phyloP scores from a whole-genome alignment of 2,797 vertebrate genomes.

The Streptopelia turtur region DNA sequence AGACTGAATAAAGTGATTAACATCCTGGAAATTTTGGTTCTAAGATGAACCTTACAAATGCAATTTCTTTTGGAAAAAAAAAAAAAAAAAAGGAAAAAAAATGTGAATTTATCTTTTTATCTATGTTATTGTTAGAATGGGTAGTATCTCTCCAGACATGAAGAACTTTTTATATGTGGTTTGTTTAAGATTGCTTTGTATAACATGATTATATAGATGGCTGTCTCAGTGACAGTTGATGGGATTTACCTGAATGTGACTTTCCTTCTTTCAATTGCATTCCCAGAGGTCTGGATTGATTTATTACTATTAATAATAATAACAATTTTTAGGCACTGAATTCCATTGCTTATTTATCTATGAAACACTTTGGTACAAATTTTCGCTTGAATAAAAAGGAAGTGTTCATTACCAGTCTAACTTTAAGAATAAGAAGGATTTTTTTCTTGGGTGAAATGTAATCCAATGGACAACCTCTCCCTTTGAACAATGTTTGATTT shows the following conservation, averaged over 20 bases:
- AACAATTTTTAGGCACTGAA: neutral
- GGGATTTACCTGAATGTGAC: neutral
- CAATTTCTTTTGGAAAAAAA: neutral
- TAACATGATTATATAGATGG: neutral
- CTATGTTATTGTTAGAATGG: neutral
- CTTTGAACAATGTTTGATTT: neutral
- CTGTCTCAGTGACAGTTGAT: neutral
- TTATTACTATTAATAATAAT: no score
- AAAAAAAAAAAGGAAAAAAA: no score
- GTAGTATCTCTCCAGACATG: neutral
- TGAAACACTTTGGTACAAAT: neutral
- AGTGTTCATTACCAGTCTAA: neutral
- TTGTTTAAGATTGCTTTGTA: neutral
- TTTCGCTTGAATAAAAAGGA: neutral
- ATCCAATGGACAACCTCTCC: neutral
- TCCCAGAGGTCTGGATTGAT: neutral
- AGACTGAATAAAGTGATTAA: neutral
- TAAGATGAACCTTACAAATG: neutral
- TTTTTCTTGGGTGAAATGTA: neutral
- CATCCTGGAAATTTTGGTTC: neutral
- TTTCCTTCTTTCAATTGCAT: neutral
- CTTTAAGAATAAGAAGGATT: neutral
- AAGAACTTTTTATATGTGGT: neutral
- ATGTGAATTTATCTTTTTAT: neutral
- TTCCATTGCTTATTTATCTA: neutral